Percentiles rank a stretch among this genome's conserved stretches.
Conservation (phyloP, 2,888 invertebrate species). For the Protonemura montana region DNA sequence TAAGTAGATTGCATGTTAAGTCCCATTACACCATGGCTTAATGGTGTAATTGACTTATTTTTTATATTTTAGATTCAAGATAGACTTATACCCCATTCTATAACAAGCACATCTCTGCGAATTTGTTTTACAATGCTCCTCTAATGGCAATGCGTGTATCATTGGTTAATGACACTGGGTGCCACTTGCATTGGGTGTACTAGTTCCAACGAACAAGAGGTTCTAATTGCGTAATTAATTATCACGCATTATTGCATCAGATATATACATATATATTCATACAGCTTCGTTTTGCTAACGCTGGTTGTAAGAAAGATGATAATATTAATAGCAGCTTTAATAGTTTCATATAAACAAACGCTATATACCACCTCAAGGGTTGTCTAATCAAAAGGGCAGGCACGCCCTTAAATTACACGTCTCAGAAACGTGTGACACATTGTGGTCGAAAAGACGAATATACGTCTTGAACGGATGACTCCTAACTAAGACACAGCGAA, state of each 20-base stretch:
- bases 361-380: neutral
- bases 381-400: neutral
- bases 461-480: neutral
- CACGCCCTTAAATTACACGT: neutral
- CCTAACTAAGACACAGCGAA: neutral
- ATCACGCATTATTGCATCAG: neutral
- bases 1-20: neutral
- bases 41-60: too few species aligned
- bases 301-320: neutral
- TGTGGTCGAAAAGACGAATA: too few species aligned
- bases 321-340: neutral
- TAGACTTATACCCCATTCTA: neutral
- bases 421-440: neutral
- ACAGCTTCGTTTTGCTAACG: neutral
- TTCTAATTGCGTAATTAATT: constrained; percentile 4
- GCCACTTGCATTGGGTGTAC: constrained; percentile 19
- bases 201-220: neutral
- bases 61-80: too few species aligned
- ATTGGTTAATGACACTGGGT: neutral
- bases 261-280: too few species aligned
- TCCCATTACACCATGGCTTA: neutral
- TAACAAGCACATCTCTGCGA: neutral
- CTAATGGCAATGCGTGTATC: constrained; percentile 15
- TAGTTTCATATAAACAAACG: neutral
- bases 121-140: neutral